Evolutionary conservation across 1,140 invertebrate genomes (phyloP).

Genomic region (Drosophila kohkoa): DNA sequence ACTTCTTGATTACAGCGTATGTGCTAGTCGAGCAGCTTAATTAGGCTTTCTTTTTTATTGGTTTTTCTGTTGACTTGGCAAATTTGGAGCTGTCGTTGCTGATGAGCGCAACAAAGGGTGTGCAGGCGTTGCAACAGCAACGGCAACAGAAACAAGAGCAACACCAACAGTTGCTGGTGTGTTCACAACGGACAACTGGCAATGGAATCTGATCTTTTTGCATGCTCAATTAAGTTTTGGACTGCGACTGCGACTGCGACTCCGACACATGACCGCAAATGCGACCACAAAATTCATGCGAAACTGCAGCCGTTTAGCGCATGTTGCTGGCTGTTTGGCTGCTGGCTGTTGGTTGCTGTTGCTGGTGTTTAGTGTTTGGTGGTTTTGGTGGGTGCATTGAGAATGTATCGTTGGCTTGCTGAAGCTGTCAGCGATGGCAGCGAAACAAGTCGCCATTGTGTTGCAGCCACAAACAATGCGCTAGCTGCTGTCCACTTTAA

Average conservation of each 20-base stretch:
- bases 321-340: conserved; percentile 9
- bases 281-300: conserved; percentile 51
- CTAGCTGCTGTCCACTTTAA: conserved; percentile 32
- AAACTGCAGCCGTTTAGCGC: conserved; percentile 42
- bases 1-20: not conserved
- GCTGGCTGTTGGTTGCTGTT: conserved; percentile 14
- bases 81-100: conserved; percentile 42
- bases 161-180: conserved; percentile 34
- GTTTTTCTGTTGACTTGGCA: conserved; percentile 54
- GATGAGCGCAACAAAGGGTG: conserved; percentile 36
- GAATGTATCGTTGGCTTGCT: conserved; percentile 76
- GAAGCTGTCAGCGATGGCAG: conserved; percentile 75
- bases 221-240: conserved; percentile 78
- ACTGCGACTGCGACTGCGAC: conserved; percentile 25
- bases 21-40: not conserved
- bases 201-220: conserved; percentile 75
- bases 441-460: conserved; percentile 44
- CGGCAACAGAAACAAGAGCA: conserved; percentile 21
- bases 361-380: conserved; percentile 8
- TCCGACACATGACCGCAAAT: conserved; percentile 38
- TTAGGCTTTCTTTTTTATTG: not conserved
- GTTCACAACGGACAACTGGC: conserved; percentile 21
- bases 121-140: conserved; percentile 30
- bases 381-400: conserved; percentile 49
- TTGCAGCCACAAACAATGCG: conserved; percentile 38